Evolutionary conservation across 2,797 vertebrate species (phyloP), one percentile per base, ranked within the genome.

Genomic region (Ptychadena robeensis): DNA sequence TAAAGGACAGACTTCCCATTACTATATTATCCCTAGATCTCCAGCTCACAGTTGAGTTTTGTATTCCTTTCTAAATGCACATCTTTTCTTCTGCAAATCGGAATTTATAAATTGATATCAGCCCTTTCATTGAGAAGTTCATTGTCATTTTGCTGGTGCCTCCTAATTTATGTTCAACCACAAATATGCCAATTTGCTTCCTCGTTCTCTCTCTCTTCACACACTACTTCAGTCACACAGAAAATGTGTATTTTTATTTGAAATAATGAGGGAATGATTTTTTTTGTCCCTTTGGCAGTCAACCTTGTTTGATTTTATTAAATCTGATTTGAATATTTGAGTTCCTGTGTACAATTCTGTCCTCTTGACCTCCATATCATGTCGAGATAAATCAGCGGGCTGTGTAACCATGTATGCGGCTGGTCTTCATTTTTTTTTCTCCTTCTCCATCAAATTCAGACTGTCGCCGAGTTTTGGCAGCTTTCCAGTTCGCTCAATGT

Each of bases 341-440:
- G 75, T 73, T 61, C 44, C 67, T 65, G 65, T 67, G 70, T 73
- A 65, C 68, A 32, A 57, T 66, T 28, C 57, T 68, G 44, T 79
- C 40, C 75, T 83, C 74, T 63, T 83, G 82, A 59, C 70, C 82
- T 73, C 44, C 14, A 15, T 59, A 73, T 64, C 69, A 44, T 30
- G 76, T 73, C 78, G 63, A 67, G 76, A 71, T 83, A 83, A 83
- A 79, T 83, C 69, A 68, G 14, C 25, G 32, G 37, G 44, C 71
- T 83, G 73, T 67, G 67, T 63, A 73, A 11, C 75, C 76, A 73
- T 61, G 59, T 30, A 68, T 15, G 66, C 37, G 28, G 34, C 73
- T 67, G 68, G 82, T 68, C 76, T 67, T 28, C 53, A 25, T 12
- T 61, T 73, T 59, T 10, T 44, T 27, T 31, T 59, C 25, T 73